Evolutionary conservation across 1,140 invertebrate genomes (phyloP).

Genomic region (Polypedilum vanderplanki): DNA sequence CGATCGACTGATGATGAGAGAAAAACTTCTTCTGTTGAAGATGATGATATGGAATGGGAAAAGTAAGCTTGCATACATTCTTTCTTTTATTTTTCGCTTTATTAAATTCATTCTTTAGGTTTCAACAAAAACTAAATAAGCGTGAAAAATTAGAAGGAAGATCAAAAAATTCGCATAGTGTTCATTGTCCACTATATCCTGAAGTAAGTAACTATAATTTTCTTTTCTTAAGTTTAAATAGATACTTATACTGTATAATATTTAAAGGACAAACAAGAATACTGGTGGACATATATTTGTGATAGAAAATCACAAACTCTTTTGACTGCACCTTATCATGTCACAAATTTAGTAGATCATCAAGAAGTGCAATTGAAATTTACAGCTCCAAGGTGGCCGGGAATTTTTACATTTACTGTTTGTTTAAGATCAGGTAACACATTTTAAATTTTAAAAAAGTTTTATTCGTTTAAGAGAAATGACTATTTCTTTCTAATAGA

Average conservation of each 20-base stretch:
- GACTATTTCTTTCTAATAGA: conserved; percentile 53
- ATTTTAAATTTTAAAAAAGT: background rate
- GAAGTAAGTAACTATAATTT: conserved; percentile 49
- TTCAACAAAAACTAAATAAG: conserved; percentile 66
- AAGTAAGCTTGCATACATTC: conserved; percentile 41
- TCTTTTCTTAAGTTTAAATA: conserved; percentile 8
- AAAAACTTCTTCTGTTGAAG: conserved; percentile 55
- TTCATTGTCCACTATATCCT: conserved; percentile 94
- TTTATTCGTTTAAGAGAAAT: background rate
- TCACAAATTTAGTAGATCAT: conserved; percentile 71
- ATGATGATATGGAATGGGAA: conserved; percentile 69
- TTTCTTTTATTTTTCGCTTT: conserved; percentile 9
- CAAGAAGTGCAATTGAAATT: conserved; percentile 92
- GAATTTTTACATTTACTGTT: conserved; percentile 89
- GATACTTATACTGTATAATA: background rate
- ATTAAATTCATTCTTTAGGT: conserved; percentile 40
- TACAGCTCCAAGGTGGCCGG: conserved; percentile 88
- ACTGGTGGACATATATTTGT: conserved; percentile 98
- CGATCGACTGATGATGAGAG: conserved; percentile 49
- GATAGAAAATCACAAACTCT: conserved; percentile 87
- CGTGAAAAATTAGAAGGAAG: conserved; percentile 88
- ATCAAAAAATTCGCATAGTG: conserved; percentile 87
- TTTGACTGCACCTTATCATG: conserved; percentile 82
- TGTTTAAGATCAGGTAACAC: conserved; percentile 73
- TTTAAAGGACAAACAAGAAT: conserved; percentile 88